A percentile compares a stretch with the other conserved stretches of the same genome.
phyloP scores from a whole-genome alignment of 2,888 invertebrate genomes.

The Macrophya annulata region DNA sequence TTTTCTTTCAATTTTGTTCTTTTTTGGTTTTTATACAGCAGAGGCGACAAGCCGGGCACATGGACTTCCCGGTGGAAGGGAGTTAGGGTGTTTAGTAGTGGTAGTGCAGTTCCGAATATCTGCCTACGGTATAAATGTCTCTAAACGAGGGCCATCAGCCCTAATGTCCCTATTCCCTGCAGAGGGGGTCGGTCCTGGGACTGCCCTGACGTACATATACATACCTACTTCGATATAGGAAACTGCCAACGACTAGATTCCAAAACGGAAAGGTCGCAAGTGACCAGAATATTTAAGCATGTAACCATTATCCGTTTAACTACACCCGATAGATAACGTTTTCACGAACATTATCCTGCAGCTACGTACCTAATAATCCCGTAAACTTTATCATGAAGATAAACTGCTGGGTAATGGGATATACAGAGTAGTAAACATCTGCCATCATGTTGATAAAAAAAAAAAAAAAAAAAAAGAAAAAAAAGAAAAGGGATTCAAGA shows the following conservation, averaged over 20 bases:
- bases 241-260: conserved; percentile 31
- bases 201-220: conserved; percentile 2
- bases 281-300: conserved; percentile 27
- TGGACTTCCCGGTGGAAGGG: neutral
- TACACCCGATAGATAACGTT: neutral
- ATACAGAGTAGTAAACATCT: neutral
- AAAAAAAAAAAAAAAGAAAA: neutral
- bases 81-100: neutral
- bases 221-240: conserved; percentile 33
- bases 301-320: neutral
- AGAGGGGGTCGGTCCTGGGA: conserved; percentile 25
- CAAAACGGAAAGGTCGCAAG: conserved; percentile 41
- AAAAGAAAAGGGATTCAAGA: neutral
- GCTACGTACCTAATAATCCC: neutral
- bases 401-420: neutral
- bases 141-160: conserved; percentile 53
- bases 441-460: neutral
- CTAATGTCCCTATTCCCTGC: conserved; percentile 51
- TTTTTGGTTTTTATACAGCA: neutral
- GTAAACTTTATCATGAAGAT: neutral
- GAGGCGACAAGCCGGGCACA: conserved; percentile 22
- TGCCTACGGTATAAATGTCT: conserved; percentile 55
- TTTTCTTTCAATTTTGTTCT: neutral
- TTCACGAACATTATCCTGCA: neutral
- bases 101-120: conserved; percentile 37